Percentiles rank a stretch among this genome's conserved stretches.
Conservation (phyloP, 2,113 vertebrate species). For the Gila orcuttii region DNA sequence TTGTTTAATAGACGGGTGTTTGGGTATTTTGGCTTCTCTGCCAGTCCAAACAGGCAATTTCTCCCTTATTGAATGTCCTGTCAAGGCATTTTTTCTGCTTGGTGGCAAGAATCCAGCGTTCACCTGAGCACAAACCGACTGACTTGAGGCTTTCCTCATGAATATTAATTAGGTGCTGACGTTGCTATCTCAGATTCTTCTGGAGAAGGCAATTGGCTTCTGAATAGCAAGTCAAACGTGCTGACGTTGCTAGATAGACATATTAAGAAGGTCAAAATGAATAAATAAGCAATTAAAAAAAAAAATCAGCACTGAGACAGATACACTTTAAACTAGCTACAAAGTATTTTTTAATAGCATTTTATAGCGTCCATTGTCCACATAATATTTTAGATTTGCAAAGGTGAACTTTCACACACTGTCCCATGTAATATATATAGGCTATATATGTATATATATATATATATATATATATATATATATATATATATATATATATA, state of each 20-base stretch:
- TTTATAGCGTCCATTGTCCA: too few species aligned
- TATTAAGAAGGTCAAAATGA: too few species aligned
- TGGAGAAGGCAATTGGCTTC: neutral
- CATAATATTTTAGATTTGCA: too few species aligned
- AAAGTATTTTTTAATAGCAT: too few species aligned
- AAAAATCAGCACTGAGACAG: too few species aligned
- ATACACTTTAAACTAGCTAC: too few species aligned
- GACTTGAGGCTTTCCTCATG: neutral
- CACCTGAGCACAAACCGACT: slow-evolving; percentile 32
- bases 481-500: too few species aligned
- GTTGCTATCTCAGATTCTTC: neutral
- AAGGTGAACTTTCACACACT: too few species aligned
- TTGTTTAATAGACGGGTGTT: neutral
- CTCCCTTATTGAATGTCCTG: neutral
- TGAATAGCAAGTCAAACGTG: neutral
- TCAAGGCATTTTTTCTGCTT: neutral
- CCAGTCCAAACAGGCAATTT: neutral
- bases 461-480: too few species aligned
- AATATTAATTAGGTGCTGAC: slow-evolving; percentile 19
- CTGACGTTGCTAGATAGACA: neutral
- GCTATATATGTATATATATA: too few species aligned
- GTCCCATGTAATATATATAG: too few species aligned
- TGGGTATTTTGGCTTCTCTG: neutral
- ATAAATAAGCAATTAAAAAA: too few species aligned
- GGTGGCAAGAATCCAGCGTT: neutral